These are phyloP conservation scores for Meghimatium bilineatum DNA, from an alignment of 2,888 invertebrate genomes.

Conservation along the genomic window DNA sequence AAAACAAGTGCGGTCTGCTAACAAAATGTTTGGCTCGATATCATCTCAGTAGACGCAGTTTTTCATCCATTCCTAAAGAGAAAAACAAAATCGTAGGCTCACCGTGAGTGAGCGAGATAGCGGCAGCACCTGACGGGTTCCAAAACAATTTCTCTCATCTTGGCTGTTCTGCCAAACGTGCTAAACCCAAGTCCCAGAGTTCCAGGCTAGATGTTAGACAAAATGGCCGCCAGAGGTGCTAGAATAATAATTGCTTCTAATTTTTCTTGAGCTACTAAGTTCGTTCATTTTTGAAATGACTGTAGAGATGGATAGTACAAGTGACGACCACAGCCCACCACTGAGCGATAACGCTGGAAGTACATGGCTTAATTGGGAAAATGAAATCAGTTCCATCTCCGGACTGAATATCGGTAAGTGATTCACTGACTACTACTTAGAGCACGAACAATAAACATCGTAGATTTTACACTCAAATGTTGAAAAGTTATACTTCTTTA, in stretches of 20 bases:
- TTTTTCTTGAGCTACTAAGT: conserved; percentile 35
- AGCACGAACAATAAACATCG: background rate
- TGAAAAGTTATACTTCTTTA: background rate
- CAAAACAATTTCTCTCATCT: background rate
- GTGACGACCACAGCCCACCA: conserved; percentile 66
- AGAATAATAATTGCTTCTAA: background rate
- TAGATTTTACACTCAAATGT: background rate
- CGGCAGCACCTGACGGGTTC: conserved; percentile 18
- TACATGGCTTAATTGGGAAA: conserved; percentile 66
- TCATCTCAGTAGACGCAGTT: background rate
- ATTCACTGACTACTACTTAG: background rate
- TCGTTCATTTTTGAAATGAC: conserved; percentile 47
- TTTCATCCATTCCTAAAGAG: background rate
- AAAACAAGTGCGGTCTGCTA: background rate
- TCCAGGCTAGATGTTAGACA: conserved; percentile 31
- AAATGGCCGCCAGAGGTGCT: conserved; percentile 45
- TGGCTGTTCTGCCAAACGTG: conserved; percentile 45
- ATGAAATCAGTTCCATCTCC: conserved; percentile 61
- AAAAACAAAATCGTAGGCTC: background rate
- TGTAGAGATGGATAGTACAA: conserved; percentile 54
- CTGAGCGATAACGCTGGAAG: conserved; percentile 63
- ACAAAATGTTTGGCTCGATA: background rate
- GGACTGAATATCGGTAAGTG: conserved; percentile 59
- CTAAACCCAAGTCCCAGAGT: conserved; percentile 16
- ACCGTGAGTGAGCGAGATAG: conserved; percentile 3